Percentiles rank a stretch among this genome's conserved stretches.
Evolutionary conservation across 2,888 invertebrate genomes (phyloP).

Genomic region (Cryptus armator): DNA sequence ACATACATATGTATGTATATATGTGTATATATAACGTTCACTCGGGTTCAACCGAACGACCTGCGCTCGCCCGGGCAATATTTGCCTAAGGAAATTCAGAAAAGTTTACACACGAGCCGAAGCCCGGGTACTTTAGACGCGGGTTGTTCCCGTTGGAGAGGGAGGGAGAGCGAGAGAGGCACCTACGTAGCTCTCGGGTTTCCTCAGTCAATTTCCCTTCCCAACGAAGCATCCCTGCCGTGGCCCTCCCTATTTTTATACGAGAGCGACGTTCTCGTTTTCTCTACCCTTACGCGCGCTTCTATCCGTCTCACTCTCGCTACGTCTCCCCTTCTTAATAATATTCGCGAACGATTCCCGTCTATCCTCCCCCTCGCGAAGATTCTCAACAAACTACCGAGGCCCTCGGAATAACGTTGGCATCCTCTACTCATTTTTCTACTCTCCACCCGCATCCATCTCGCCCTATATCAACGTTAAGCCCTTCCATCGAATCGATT

Average conservation of each 20-base stretch:
- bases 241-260: slow-evolving; percentile 40
- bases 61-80: slow-evolving; percentile 79
- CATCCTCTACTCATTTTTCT: neutral
- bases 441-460: neutral
- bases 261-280: slow-evolving; percentile 40
- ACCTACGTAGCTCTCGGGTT: slow-evolving; percentile 63
- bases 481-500: neutral
- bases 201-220: slow-evolving; percentile 75
- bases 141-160: slow-evolving; percentile 54
- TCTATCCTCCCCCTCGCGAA: slow-evolving; percentile 9
- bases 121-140: slow-evolving; percentile 73
- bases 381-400: slow-evolving; percentile 1
- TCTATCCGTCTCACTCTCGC: slow-evolving; percentile 37
- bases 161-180: slow-evolving; percentile 43
- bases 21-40: slow-evolving; percentile 21
- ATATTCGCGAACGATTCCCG: slow-evolving; percentile 70
- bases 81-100: slow-evolving; percentile 84
- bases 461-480: neutral
- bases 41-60: slow-evolving; percentile 63
- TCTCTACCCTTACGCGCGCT: slow-evolving; percentile 28
- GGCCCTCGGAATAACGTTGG: neutral
- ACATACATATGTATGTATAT: slow-evolving; percentile 2
- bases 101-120: slow-evolving; percentile 83
- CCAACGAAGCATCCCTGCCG: slow-evolving; percentile 58
- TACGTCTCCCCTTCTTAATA: slow-evolving; percentile 71